Evolutionary conservation across 2,888 invertebrate genomes (phyloP).

Genomic region (Elmis aenea): DNA sequence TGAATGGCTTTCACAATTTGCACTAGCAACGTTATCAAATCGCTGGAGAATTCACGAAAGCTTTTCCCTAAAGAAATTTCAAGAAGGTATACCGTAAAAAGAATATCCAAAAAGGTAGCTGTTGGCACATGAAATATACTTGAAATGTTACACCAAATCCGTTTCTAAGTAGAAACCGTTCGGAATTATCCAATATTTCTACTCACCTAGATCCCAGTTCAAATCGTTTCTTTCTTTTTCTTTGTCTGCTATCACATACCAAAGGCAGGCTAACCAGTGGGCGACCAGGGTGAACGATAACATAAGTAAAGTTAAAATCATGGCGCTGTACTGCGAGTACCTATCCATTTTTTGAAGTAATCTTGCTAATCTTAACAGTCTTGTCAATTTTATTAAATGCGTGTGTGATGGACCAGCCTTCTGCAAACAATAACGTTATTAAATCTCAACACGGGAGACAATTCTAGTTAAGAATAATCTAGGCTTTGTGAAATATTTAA

Average conservation of each 20-base stretch:
- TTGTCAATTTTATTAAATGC: constrained; percentile 88
- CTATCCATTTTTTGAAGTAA: constrained; percentile 94
- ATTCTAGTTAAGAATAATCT: neutral
- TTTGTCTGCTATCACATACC: constrained; percentile 92
- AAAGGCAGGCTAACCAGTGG: constrained; percentile 95
- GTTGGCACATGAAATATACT: too few relatives aligned
- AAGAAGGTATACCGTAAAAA: too few relatives aligned
- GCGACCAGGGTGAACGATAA: constrained; percentile 89
- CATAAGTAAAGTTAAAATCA: constrained; percentile 91
- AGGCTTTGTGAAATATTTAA: too few relatives aligned
- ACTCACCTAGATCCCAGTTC: constrained; percentile 79
- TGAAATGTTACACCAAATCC: too few relatives aligned
- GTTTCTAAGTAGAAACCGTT: too few relatives aligned
- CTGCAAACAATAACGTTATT: constrained; percentile 14
- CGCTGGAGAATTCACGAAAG: too few relatives aligned
- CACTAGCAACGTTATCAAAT: too few relatives aligned
- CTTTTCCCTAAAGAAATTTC: too few relatives aligned
- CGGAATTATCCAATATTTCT: too few relatives aligned
- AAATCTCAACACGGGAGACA: too few relatives aligned
- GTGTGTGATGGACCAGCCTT: constrained; percentile 19
- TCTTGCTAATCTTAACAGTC: constrained; percentile 81
- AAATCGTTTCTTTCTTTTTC: constrained; percentile 64
- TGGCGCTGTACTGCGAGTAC: constrained; percentile 92
- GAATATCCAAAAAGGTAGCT: too few relatives aligned
- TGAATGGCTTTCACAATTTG: too few relatives aligned